Percentiles rank a stretch among this genome's conserved stretches.
Evolutionary conservation across 2,797 vertebrate species (phyloP).

Genomic region (Cyprinodon diabolis): DNA sequence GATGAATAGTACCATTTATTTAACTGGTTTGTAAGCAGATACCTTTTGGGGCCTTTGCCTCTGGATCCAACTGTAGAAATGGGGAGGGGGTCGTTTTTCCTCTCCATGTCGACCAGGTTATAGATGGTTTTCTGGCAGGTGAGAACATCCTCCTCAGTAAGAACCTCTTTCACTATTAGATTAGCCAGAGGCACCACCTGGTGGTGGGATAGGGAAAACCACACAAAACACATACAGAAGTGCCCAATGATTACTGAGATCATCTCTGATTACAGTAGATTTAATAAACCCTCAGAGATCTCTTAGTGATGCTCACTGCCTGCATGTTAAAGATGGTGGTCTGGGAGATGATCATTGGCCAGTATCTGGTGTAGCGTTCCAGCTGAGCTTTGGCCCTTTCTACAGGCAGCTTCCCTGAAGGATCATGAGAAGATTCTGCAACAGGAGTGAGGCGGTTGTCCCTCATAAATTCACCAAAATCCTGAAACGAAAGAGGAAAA

Average conservation of each 20-base stretch:
- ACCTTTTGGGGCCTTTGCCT: conserved; percentile 99
- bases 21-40: not conserved
- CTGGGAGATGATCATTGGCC: conserved; percentile 99
- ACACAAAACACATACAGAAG: conserved; percentile 9
- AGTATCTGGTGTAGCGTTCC: conserved; percentile 96
- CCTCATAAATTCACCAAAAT: conserved; percentile 99
- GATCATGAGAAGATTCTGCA: conserved; percentile 85
- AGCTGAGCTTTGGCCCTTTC: conserved; percentile 95
- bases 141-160: conserved; percentile 95
- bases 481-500: conserved; percentile 75
- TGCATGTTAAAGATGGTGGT: conserved; percentile 99
- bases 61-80: conserved; percentile 98
- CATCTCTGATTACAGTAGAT: not conserved
- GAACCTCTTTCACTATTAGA: conserved; percentile 94
- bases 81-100: conserved; percentile 96
- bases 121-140: conserved; percentile 99
- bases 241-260: not conserved
- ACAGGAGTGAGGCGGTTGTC: conserved; percentile 97
- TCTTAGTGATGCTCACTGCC: conserved; percentile 83
- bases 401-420: conserved; percentile 85
- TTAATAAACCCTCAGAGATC: not conserved
- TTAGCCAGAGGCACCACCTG: conserved; percentile 97
- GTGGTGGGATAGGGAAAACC: conserved; percentile 12
- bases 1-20: not conserved
- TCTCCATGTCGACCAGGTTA: conserved; percentile 98